phyloP scores from a whole-genome alignment of 2,113 vertebrate species.

The Sarotherodon lohbergeri region DNA sequence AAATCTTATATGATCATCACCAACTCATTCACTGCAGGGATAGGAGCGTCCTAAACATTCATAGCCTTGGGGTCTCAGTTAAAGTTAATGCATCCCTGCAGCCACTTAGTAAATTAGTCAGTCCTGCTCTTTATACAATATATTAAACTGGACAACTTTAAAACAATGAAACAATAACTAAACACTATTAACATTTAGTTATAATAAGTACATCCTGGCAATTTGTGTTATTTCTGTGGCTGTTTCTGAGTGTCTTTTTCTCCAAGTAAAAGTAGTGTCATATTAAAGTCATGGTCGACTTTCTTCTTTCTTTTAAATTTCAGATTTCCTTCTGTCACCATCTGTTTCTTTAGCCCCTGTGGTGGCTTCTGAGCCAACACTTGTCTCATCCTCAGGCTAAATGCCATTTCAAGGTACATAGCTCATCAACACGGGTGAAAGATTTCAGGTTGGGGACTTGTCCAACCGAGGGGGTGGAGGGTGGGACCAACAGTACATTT shows the following conservation, averaged over 20 bases:
- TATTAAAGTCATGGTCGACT: not conserved
- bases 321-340: not conserved
- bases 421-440: not conserved
- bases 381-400: slow-evolving; percentile 21
- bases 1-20: not conserved
- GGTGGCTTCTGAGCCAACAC: not conserved
- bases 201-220: not conserved
- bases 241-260: not conserved
- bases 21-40: not conserved
- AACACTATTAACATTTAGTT: fast-evolving
- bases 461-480: not conserved
- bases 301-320: not conserved
- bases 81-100: not conserved
- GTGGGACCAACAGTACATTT: not conserved
- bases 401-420: not conserved
- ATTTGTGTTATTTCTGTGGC: not conserved
- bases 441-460: not conserved
- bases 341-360: slow-evolving; percentile 17
- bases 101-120: not conserved
- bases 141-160: not conserved
- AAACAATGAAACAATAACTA: not conserved
- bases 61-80: not conserved
- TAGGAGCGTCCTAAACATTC: fast-evolving
- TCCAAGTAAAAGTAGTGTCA: not conserved
- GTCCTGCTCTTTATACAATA: not conserved